phyloP scores from a whole-genome alignment of 2,797 vertebrate genomes.

The Silurus lanzhouensis region DNA sequence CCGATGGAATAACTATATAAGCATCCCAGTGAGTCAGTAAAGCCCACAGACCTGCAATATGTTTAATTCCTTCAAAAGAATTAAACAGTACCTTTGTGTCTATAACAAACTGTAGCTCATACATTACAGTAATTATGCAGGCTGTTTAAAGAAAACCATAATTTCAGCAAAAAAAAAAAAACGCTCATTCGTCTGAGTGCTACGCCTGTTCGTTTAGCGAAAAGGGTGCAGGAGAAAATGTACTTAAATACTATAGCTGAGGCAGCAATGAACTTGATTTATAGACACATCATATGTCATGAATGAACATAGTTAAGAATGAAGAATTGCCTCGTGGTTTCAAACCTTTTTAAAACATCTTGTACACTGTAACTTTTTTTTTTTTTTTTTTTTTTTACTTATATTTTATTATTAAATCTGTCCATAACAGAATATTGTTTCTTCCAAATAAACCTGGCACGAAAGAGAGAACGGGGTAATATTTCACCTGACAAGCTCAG shows the following conservation, averaged over 20 bases:
- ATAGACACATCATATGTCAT: slow-evolving; percentile 34
- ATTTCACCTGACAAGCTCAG: slow-evolving; percentile 18
- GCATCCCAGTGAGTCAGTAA: neutral
- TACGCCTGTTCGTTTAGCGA: neutral
- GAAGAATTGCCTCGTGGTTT: slow-evolving; percentile 13
- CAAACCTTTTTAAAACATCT: slow-evolving; percentile 26
- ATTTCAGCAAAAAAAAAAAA: slow-evolving; percentile 11
- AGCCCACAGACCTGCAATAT: neutral
- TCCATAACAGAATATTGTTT: slow-evolving; percentile 36
- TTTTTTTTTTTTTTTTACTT: slow-evolving; percentile 2
- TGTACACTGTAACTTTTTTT: slow-evolving; percentile 25
- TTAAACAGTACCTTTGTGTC: neutral
- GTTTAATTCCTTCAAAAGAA: neutral
- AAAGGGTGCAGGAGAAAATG: slow-evolving; percentile 14
- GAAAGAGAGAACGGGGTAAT: slow-evolving; percentile 11
- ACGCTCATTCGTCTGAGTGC: neutral
- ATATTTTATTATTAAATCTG: slow-evolving; percentile 25
- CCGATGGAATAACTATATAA: neutral
- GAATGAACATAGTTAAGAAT: slow-evolving; percentile 31
- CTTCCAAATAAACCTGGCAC: slow-evolving; percentile 32
- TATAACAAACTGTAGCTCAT: neutral
- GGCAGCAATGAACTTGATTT: slow-evolving; percentile 33
- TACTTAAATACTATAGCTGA: slow-evolving; percentile 28
- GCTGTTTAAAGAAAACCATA: neutral
- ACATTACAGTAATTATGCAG: slow-evolving; percentile 19